These are phyloP conservation scores for Hydrolagus colliei DNA, from an alignment of 2,797 vertebrate species.

Conservation along the genomic window DNA sequence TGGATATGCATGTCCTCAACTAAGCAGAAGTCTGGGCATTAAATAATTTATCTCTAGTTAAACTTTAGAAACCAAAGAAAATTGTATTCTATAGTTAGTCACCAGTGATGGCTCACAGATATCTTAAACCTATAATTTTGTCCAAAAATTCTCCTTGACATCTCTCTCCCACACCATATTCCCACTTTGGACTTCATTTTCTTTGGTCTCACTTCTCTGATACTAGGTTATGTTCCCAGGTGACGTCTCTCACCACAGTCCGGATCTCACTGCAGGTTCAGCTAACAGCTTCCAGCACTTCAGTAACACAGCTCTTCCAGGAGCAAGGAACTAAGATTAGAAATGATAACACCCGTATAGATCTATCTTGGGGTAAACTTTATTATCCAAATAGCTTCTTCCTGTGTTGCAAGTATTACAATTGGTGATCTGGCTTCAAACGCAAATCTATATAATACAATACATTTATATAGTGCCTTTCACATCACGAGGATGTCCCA, in stretches of 20 bases:
- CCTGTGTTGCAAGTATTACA: too few relatives aligned
- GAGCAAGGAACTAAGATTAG: too few relatives aligned
- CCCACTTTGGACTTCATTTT: background rate
- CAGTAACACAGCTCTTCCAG: too few relatives aligned
- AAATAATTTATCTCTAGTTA: background rate
- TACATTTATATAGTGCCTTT: too few relatives aligned
- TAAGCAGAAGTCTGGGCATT: background rate
- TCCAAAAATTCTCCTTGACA: background rate
- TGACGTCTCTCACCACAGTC: background rate
- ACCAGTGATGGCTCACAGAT: background rate
- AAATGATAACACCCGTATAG: too few relatives aligned
- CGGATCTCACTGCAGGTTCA: too few relatives aligned
- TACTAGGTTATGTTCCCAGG: background rate
- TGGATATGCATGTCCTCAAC: background rate
- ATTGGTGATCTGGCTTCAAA: too few relatives aligned
- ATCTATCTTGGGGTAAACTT: too few relatives aligned
- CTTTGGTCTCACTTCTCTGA: background rate
- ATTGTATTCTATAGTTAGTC: background rate
- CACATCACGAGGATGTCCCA: too few relatives aligned
- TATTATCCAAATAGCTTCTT: too few relatives aligned
- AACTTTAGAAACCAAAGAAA: conserved; percentile 8
- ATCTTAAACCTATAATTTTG: background rate
- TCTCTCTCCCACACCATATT: background rate
- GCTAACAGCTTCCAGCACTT: too few relatives aligned
- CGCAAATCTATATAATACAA: too few relatives aligned